Evolutionary conservation across 1,140 invertebrate genomes (phyloP).

Genomic region (Pseudomyrmex sp.): DNA sequence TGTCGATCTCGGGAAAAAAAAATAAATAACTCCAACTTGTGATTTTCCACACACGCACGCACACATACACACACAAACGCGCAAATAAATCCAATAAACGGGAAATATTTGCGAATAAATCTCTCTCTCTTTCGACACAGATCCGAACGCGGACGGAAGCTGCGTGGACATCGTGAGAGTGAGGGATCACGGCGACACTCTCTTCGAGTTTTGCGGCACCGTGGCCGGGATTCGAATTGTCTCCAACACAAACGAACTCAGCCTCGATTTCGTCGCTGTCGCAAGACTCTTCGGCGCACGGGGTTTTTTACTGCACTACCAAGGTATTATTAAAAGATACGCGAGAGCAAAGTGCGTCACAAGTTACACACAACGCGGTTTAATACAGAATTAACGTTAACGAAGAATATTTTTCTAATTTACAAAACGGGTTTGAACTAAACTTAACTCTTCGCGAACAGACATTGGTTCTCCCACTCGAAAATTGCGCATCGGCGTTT

Average conservation of each 20-base stretch:
- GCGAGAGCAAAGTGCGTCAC: neutral
- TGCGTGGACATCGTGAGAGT: constrained; percentile 81
- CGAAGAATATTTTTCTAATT: neutral
- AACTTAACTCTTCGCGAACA: no score
- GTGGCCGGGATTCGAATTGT: constrained; percentile 78
- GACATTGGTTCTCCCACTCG: no score
- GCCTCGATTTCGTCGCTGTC: constrained; percentile 80
- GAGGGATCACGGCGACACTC: constrained; percentile 79
- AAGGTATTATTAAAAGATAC: constrained; percentile 72
- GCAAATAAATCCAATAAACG: constrained; percentile 28
- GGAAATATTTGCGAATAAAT: constrained; percentile 32
- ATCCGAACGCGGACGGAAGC: constrained; percentile 78
- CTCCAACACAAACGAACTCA: constrained; percentile 81
- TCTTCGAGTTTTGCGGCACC: constrained; percentile 82
- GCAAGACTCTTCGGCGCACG: constrained; percentile 78
- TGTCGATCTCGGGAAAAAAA: neutral
- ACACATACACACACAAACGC: neutral
- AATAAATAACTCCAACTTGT: constrained; percentile 11
- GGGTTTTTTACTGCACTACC: constrained; percentile 83
- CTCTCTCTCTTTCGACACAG: constrained; percentile 70
- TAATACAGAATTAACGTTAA: neutral
- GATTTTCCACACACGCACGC: constrained; percentile 15
- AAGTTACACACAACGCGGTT: neutral
- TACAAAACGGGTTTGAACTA: neutral
- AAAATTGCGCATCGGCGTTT: no score